A percentile compares a stretch with the other conserved stretches of the same genome.
phyloP scores from a whole-genome alignment of 2,113 vertebrate species.

The Xenopus laevis region DNA sequence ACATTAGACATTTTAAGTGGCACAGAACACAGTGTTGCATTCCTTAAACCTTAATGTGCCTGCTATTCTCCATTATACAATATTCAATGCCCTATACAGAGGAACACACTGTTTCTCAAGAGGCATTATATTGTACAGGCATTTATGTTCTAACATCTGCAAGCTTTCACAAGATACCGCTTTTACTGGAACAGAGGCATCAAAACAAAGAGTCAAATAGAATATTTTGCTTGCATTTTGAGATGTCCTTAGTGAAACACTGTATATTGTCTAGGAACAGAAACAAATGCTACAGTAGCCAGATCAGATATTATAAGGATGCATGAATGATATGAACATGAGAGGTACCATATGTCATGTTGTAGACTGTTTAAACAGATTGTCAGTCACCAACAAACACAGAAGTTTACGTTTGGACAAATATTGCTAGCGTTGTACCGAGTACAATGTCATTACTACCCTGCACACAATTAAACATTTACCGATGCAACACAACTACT shows the following conservation, averaged over 20 bases:
- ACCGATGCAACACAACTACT: no score
- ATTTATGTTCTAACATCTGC: conserved; percentile 62
- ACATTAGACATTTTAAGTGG: conserved; percentile 56
- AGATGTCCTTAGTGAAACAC: no score
- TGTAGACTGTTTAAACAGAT: no score
- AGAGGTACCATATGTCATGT: no score
- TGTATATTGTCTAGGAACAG: no score
- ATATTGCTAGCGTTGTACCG: no score
- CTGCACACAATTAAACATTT: no score
- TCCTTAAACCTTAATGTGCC: conserved; percentile 52
- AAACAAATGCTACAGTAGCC: no score
- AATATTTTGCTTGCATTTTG: neutral
- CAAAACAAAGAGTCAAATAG: conserved; percentile 12
- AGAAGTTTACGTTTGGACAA: no score
- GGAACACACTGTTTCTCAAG: conserved; percentile 53
- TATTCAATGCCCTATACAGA: conserved; percentile 54
- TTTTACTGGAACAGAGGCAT: conserved; percentile 56
- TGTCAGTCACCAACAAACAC: no score
- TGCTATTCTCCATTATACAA: conserved; percentile 56
- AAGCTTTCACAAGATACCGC: conserved; percentile 50
- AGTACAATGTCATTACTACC: no score
- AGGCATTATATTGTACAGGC: conserved; percentile 50
- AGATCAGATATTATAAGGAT: neutral
- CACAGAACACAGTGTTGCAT: conserved; percentile 51
- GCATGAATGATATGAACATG: no score